Base-by-base conservation (phyloP, 1,140 invertebrate genomes). In the Helicoverpa armigera region DNA sequence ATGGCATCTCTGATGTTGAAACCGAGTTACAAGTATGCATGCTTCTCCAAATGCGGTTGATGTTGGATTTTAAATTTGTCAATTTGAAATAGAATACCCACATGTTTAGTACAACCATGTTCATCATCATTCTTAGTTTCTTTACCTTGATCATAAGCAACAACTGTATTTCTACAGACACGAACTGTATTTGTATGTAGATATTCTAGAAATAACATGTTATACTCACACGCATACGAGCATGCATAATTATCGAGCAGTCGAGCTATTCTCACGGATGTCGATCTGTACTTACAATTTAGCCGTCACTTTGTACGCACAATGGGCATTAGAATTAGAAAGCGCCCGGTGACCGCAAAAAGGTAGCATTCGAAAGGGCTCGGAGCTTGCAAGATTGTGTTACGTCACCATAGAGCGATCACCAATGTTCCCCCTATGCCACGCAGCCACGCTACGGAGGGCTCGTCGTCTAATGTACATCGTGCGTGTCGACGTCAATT, bases 271-370 rank as follows among this genome's bases (percentile, higher is more conserved):
- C 92, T 92, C 92, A 94, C 92, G 93, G 91, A 91, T 91, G 90
- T 88, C 86, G 89, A 88, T 88, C 74, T 72, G 84, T 87, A 87
- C 85, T 87, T 86, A 90, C 88, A 82, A 87, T 87, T 83, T 87
- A 85, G 85, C 87, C 81, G 85, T 87, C 86, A 88, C 86, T 85
- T 82, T 70, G 77, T 86, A 87, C 84, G 85, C 77, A 93, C 93
- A 94, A 94, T 94, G 85, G 86, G 83, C 88, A 91, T 94, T 94
- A 94, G 93, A 94, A 94, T 94, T 94, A 94, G 93, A 94, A 94
- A 94, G 93, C 91, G 86, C 82, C 87, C 86, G 81, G 90, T 89
- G 90, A 92, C 92, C 92, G 92, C 90, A 91, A 92, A 93, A 94
- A 93, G 89, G 92, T 90, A 90, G 86, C 87, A 87, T 76, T 91